Base-by-base conservation (phyloP, 1,140 invertebrate species). In the Cydia fagiglandana region DNA sequence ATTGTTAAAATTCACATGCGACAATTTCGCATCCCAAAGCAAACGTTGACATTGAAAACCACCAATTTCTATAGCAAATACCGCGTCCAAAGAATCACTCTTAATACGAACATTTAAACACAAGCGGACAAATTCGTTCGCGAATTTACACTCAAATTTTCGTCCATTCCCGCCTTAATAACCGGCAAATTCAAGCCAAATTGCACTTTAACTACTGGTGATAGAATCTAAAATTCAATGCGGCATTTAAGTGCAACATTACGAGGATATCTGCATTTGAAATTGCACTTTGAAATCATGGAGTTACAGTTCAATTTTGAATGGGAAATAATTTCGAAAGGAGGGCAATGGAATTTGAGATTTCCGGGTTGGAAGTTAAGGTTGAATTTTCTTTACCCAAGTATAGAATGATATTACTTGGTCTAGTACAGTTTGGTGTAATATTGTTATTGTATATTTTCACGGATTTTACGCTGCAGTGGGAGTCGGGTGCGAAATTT, bases 391-490 rank as follows among this genome's bases (percentile, higher is more conserved):
- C 28, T 45, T 41, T 38, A 73, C 50, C 20, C 50, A 17, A 13
- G 66, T 75, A 70, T 75, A n/a, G 64, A 75, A 78, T 79, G 74
- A 66, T 73, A 80, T 85, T 83, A 80, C 50, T 76, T 76, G 80
- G 68, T 80, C 73, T 73, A 77, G 82, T 80, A 84, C 45, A 13
- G 45, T 47, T 47, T 13, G 12, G 45, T 47, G 12, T 47, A 47
- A 47, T 47, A 47, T 47, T 47, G 13, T 47, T 47, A 47, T 47
- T 47, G 45, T 76, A 50, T 83, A 78, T 79, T 75, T 77, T 80
- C 78, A 78, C 77, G 80, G 84, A 84, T 86, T 84, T 82, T 74
- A 66, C 77, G 12, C 64, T 38, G n/a, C 30, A 38, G 2, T 0
- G 30, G 28, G 24, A 12, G 9, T 10, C 64, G 64, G 64, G 28